Evolutionary conservation across 2,113 vertebrate species (phyloP), one percentile per base, ranked within the genome.

Genomic region (Arothron firmamentum): DNA sequence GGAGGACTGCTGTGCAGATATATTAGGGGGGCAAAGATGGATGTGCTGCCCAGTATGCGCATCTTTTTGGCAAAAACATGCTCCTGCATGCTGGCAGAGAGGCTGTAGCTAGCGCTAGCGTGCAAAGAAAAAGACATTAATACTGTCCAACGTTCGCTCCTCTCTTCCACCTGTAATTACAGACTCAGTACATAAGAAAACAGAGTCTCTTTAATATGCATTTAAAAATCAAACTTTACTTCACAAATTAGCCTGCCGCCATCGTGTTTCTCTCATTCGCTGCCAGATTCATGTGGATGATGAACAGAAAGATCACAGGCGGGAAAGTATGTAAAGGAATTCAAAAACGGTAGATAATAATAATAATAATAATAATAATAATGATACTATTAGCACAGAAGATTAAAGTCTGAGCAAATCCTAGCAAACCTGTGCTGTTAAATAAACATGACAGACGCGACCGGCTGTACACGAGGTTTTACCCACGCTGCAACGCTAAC

Each of bases 221-320:
- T 38, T 12, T 38, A 11, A 38, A 38, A 38, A 38, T 38, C 34
- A 38, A 38, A 38, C 34, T 38, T 38, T 38, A 38, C 34, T 38
- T 38, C 4, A 38, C 34, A 38, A 38, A 38, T 38, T 38, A 38
- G 4, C 34, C 9, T 38, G 34, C 61, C 72, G 62, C 62, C 59
- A 67, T 79, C 77, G 65, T 60, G 48, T 58, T 65, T 60, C 54
- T 81, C 65, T 84, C 18, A 83, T 84, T 74, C 38, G 31, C 46
- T 13, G 81, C 81, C 83, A 84, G 12, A 67, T 81, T 67, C 1
- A 73, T 62, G 59, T 63, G 62, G 72, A 67, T 13, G 19, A 57
- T 60, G 72, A 72, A 62, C 62, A 58, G 70, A 38, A 38, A 38
- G 10, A 11, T 38, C 34, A 28, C 4, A 28, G 25, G 25, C 10